These are phyloP conservation scores for Hiodon alosoides DNA, from an alignment of 2,113 vertebrate genomes.

Conservation along the genomic window DNA sequence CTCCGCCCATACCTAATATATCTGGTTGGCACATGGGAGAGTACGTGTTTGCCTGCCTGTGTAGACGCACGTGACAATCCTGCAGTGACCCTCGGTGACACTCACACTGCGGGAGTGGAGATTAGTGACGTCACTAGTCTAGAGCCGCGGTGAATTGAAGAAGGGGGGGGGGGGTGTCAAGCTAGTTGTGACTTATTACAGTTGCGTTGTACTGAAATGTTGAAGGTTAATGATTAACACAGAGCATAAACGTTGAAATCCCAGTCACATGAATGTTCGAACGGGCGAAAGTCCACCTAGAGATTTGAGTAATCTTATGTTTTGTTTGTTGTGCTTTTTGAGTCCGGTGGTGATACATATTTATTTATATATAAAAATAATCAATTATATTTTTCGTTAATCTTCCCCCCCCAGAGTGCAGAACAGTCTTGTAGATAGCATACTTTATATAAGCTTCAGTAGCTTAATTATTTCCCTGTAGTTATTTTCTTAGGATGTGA, in stretches of 20 bases:
- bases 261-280: no score
- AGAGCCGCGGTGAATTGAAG: slow-evolving; percentile 2
- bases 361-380: neutral
- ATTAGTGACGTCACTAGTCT: slow-evolving; percentile 18
- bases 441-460: no score
- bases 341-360: neutral
- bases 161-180: neutral
- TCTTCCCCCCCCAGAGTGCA: no score
- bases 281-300: no score
- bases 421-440: no score
- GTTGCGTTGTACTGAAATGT: neutral
- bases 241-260: neutral
- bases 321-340: no score
- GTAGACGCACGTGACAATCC: slow-evolving; percentile 12
- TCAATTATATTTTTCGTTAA: no score
- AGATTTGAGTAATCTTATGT: no score
- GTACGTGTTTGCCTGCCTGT: slow-evolving; percentile 1
- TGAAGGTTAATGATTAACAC: slow-evolving; percentile 4
- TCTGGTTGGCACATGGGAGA: slow-evolving; percentile 1
- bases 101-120: neutral
- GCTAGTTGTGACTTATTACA: neutral
- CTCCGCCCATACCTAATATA: neutral
- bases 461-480: no score
- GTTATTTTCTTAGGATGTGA: no score
- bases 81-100: slow-evolving; percentile 9